These are phyloP conservation scores for Sarcophilus harrisii DNA, from an alignment of 2,797 vertebrate species.

Conservation along the genomic window DNA sequence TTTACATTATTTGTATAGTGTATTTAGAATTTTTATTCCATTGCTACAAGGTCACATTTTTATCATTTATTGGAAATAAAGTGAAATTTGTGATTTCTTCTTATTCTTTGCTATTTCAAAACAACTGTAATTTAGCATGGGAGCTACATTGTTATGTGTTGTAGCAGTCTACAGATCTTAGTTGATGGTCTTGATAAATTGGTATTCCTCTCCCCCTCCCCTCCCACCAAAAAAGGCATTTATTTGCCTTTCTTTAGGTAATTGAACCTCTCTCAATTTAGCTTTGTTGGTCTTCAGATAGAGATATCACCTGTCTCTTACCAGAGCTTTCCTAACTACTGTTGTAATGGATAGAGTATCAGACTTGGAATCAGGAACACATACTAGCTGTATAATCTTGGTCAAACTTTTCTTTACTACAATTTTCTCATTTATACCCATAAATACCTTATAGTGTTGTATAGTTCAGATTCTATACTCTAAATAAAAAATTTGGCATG, in stretches of 20 bases:
- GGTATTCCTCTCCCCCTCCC: not conserved
- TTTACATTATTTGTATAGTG: not conserved
- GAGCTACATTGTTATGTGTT: not conserved
- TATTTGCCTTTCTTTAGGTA: not conserved
- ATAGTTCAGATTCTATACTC: not conserved
- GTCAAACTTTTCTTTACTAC: not conserved
- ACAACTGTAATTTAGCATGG: not conserved
- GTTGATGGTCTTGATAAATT: not conserved
- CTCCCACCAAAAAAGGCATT: not conserved
- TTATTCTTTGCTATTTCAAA: not conserved
- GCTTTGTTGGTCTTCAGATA: not conserved
- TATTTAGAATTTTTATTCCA: not conserved
- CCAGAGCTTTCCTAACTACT: not conserved
- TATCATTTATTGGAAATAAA: not conserved
- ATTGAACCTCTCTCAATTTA: not conserved
- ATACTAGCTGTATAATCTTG: not conserved
- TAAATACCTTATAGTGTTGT: not conserved
- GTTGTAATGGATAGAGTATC: not conserved
- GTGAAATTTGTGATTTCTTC: not conserved
- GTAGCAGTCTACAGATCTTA: not conserved
- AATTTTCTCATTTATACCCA: not conserved
- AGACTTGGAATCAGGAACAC: not conserved
- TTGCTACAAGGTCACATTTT: not conserved
- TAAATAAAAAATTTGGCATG: not conserved
- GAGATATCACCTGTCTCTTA: not conserved